A percentile compares a stretch with the other conserved stretches of the same genome.
Conservation (phyloP, 2,113 vertebrate species). For the Silurus meridionalis region DNA sequence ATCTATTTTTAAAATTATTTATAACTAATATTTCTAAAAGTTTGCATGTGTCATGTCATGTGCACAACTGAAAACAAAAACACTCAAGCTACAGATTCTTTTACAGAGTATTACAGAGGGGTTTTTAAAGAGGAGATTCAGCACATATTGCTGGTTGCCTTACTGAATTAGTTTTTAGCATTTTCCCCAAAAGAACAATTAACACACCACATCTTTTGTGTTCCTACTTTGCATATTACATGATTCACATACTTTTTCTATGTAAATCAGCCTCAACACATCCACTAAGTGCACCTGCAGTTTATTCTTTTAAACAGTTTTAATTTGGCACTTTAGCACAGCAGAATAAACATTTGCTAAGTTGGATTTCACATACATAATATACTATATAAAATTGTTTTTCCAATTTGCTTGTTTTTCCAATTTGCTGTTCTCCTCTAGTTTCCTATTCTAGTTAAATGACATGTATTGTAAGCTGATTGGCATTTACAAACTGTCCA, state of each 20-base stretch:
- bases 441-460: too few species aligned
- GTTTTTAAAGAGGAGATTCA: background rate
- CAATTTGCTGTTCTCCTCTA: too few species aligned
- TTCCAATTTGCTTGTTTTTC: too few species aligned
- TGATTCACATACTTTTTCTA: background rate
- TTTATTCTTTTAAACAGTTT: background rate
- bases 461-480: too few species aligned
- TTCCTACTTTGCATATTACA: background rate
- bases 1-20: background rate
- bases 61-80: background rate
- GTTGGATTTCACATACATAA: background rate
- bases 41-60: background rate
- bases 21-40: too few species aligned
- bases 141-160: background rate
- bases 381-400: background rate
- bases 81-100: background rate
- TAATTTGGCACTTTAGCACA: background rate
- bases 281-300: background rate
- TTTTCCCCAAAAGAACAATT: background rate
- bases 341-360: background rate
- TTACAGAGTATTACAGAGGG: background rate
- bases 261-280: background rate
- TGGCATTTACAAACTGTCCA: too few species aligned
- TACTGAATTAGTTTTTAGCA: background rate
- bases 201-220: background rate